Evolutionary conservation across 53 echinoderm and acorn worm species (phyloP).

Genomic region (Holothuria leucospilota): DNA sequence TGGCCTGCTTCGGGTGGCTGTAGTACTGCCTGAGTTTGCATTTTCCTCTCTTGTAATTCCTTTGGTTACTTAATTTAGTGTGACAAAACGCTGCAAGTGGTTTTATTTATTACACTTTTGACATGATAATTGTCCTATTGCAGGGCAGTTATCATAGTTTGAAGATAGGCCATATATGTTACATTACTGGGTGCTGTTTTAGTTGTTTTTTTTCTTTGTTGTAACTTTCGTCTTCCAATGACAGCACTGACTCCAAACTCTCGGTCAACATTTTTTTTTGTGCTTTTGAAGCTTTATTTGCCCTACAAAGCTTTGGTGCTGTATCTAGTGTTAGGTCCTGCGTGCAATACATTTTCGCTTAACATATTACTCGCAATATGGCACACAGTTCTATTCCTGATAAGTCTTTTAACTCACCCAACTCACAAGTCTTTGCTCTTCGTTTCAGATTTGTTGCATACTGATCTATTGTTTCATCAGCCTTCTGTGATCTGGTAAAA

Average conservation of each 20-base stretch:
- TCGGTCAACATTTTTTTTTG: not conserved
- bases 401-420: conserved; percentile 56
- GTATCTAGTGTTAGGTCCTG: conserved; percentile 33
- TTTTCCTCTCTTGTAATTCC: too few species aligned
- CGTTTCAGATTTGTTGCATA: conserved; percentile 69
- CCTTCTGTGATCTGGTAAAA: conserved; percentile 44
- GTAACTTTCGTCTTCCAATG: not conserved
- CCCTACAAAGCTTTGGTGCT: conserved; percentile 44
- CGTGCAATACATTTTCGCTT: conserved; percentile 40
- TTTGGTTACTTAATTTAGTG: not conserved
- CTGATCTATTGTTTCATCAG: conserved; percentile 30
- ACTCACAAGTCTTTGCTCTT: conserved; percentile 62
- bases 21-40: too few species aligned
- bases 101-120: not conserved
- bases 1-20: too few species aligned
- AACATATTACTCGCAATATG: conserved; percentile 38
- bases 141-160: not conserved
- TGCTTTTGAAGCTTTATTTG: not conserved
- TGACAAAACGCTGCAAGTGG: not conserved
- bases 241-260: not conserved
- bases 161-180: not conserved
- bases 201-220: not conserved
- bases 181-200: not conserved
- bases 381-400: conserved; percentile 60
- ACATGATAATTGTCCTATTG: not conserved